These are phyloP conservation scores for Rhadina sibilatrix DNA, from an alignment of 2,113 vertebrate species.

Conservation along the genomic window DNA sequence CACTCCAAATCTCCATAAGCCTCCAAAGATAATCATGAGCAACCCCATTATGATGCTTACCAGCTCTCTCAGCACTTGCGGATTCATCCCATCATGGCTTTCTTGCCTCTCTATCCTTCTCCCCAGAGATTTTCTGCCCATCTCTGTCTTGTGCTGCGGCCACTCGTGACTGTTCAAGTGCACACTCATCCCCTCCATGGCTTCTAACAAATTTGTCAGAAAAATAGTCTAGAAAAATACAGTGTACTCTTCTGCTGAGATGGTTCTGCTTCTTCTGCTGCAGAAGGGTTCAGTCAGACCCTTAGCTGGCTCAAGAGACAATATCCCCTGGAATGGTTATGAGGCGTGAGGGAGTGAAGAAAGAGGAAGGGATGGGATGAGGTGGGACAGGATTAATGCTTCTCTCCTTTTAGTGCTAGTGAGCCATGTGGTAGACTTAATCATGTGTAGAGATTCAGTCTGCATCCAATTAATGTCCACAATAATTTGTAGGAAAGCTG, in stretches of 20 bases:
- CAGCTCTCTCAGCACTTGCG: too few species aligned
- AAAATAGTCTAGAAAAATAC: not conserved
- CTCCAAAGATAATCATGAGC: not conserved
- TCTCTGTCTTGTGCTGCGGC: not conserved
- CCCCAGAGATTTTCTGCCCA: not conserved
- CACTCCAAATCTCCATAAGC: not conserved
- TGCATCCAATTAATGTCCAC: not conserved
- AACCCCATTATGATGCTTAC: not conserved
- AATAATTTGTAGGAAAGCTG: not conserved
- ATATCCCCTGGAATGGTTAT: not conserved
- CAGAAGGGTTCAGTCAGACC: not conserved
- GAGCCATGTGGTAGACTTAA: not conserved
- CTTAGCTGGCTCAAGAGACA: not conserved
- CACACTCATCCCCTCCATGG: not conserved
- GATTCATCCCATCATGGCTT: not conserved
- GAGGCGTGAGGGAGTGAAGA: not conserved
- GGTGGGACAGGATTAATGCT: rapidly evolving
- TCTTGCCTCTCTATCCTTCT: not conserved
- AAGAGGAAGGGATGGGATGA: not conserved
- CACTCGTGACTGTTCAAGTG: rapidly evolving
- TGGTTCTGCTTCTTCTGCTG: not conserved
- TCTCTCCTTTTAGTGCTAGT: not conserved
- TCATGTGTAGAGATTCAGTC: not conserved
- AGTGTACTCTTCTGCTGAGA: not conserved
- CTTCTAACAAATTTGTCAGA: not conserved